A percentile compares a stretch with the other conserved stretches of the same genome.
phyloP scores from a whole-genome alignment of 2,888 invertebrate genomes.

The Sarcophaga variegata region DNA sequence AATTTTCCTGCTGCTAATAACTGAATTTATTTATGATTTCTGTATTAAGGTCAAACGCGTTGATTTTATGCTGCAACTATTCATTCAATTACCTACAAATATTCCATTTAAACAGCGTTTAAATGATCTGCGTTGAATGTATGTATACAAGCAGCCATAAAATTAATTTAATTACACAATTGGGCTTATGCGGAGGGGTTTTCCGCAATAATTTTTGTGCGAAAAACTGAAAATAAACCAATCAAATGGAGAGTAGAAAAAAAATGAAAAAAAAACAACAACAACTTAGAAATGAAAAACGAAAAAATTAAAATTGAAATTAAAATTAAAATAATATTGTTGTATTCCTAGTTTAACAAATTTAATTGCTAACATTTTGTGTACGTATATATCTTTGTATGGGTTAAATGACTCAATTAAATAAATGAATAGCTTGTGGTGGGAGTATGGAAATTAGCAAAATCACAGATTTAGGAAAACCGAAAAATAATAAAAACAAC shows the following conservation, averaged over 20 bases:
- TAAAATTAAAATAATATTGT: background rate
- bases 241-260: background rate
- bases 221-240: background rate
- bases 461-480: slow-evolving; percentile 27
- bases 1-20: too few relatives aligned
- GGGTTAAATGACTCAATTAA: too few relatives aligned
- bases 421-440: too few relatives aligned
- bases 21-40: too few relatives aligned
- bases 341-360: slow-evolving; percentile 30
- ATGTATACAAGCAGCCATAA: too few relatives aligned
- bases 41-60: too few relatives aligned
- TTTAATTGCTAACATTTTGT: background rate
- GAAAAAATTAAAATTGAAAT: background rate
- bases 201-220: slow-evolving; percentile 26
- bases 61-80: too few relatives aligned
- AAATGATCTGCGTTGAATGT: too few relatives aligned
- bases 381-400: too few relatives aligned
- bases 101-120: too few relatives aligned
- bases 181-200: slow-evolving; percentile 33
- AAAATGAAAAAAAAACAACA: background rate
- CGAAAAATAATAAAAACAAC: background rate
- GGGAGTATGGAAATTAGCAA: slow-evolving; percentile 7
- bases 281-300: background rate
- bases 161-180: slow-evolving; percentile 59
- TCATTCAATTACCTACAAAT: too few relatives aligned